Percentiles rank a stretch among this genome's conserved stretches.
Evolutionary conservation across 2,888 invertebrate species (phyloP).

Genomic region (Meteorus cinctellus): DNA sequence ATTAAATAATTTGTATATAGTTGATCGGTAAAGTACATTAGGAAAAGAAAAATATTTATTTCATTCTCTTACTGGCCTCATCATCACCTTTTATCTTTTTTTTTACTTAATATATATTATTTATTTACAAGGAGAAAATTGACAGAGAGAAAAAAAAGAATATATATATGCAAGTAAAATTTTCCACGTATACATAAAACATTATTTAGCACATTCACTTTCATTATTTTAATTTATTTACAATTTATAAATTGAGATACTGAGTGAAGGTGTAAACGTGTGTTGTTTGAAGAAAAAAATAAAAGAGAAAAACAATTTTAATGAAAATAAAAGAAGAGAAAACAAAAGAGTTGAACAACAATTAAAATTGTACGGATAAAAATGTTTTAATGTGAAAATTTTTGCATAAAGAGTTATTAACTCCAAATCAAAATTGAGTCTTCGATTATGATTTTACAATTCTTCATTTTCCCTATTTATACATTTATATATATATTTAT

Average conservation of each 20-base stretch:
- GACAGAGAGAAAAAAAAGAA: background rate
- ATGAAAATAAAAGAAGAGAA: slow-evolving; percentile 1
- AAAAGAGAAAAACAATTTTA: slow-evolving; percentile 19
- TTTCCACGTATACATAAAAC: background rate
- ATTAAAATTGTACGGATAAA: background rate
- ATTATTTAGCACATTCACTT: background rate
- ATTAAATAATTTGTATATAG: slow-evolving; percentile 1
- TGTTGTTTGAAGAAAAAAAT: background rate
- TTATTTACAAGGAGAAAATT: slow-evolving; percentile 44
- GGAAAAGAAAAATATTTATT: slow-evolving; percentile 40
- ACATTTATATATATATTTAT: slow-evolving; percentile 45
- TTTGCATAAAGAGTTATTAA: background rate
- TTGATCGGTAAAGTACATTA: slow-evolving; percentile 24
- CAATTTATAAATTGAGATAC: slow-evolving; percentile 1
- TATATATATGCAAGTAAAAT: slow-evolving; percentile 1
- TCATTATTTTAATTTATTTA: slow-evolving; percentile 7
- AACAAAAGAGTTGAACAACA: background rate
- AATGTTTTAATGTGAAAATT: slow-evolving; percentile 18
- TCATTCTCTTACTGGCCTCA: slow-evolving; percentile 63
- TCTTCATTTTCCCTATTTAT: slow-evolving; percentile 10
- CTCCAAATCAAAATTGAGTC: slow-evolving; percentile 3
- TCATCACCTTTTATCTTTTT: slow-evolving; percentile 58
- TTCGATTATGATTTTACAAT: slow-evolving; percentile 3
- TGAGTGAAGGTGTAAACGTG: background rate
- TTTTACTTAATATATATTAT: slow-evolving; percentile 32